A percentile compares a stretch with the other conserved stretches of the same genome.
phyloP scores from a whole-genome alignment of 2,113 vertebrate species.

The Bubo bubo region DNA sequence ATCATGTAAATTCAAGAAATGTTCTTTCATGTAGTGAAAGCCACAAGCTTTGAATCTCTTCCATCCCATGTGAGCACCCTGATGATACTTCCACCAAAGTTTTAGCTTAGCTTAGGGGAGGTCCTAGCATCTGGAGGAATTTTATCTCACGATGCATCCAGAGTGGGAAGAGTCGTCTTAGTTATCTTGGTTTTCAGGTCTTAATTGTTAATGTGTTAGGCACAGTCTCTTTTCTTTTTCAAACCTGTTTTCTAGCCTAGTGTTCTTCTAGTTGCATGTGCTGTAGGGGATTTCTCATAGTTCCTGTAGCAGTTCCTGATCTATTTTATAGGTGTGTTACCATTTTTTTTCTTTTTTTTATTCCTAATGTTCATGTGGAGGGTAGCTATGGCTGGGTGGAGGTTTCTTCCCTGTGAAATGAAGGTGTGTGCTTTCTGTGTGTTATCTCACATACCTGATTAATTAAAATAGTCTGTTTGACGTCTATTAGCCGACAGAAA shows the following conservation, averaged over 20 bases:
- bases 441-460: neutral
- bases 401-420: neutral
- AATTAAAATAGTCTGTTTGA: slow-evolving; percentile 9
- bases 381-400: neutral
- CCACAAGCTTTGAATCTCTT: neutral
- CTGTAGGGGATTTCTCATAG: neutral
- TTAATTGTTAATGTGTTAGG: neutral
- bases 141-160: neutral
- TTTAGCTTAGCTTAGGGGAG: neutral
- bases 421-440: slow-evolving; percentile 1
- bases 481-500: neutral
- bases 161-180: neutral
- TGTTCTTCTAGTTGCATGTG: neutral
- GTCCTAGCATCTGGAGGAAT: neutral
- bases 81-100: neutral
- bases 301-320: neutral
- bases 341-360: neutral
- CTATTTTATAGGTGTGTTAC: neutral
- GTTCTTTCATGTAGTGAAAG: neutral
- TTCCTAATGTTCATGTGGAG: neutral
- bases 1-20: neutral
- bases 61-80: neutral
- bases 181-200: neutral
- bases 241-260: neutral
- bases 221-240: neutral